Evolutionary conservation across 1,140 invertebrate species (phyloP), one percentile per base, ranked within the genome.

Genomic region (Camponotus floridanus): DNA sequence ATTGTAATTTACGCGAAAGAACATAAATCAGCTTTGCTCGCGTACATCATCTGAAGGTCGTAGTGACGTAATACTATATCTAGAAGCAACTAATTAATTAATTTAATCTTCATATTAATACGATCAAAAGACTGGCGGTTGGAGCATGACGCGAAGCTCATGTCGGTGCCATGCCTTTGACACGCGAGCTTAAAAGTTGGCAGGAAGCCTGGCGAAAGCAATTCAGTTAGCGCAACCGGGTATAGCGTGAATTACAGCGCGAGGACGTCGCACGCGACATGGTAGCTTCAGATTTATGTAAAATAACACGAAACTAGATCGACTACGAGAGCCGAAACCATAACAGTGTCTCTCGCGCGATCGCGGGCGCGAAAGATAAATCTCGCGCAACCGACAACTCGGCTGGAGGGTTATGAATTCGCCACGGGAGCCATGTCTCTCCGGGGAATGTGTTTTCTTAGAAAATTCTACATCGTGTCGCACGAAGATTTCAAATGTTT

Each of bases 261-360:
- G 68, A 86, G 55, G 7, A 83, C 39, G 79, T 61, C 79, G 79
- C 68, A 74, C 57, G 79, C 68, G 79, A 83, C 79, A 62, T 71
- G 55, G 42, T 83, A 74, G 68, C 68, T 74, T 45, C 31, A 83
- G 87, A 89, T 89, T 88, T 89, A 89, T 89, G 88, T 88, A 89
- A 88, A 83, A 88, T 86, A 86, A 89, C 70, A 79, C 61, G 70
- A 45, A 73, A 67, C 59, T 78, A 78, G 36, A 76, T 70, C 70
- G 85, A 51, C 39, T 67, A 31, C 8, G 51, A 57, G 48, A 80
- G 51, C 39, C 39, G 85, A 89, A 86, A 86, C 84, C 88, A 86
- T 89, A 89, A 89, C 88, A 88, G 86, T 88, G 88, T 89, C 84
- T 89, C 76, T 83, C 71, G 67, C 59, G 51, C 70, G 61, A 79